Conservation (phyloP, 2,888 invertebrate genomes). For the Amphimallon solstitiale region DNA sequence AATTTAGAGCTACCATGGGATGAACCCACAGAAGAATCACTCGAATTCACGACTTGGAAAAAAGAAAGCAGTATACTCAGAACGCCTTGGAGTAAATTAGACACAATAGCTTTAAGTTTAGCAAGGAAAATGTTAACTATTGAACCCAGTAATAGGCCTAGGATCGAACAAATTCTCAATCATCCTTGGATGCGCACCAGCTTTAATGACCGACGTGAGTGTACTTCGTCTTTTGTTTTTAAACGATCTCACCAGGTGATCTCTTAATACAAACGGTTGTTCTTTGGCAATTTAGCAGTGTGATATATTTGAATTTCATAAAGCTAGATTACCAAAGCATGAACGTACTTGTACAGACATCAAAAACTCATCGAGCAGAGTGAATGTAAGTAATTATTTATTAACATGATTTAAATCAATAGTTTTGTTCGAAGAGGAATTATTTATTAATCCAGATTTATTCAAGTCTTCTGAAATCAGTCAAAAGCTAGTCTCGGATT, state of each 20-base stretch:
- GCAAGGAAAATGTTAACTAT: slow-evolving; percentile 80
- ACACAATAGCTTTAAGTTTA: slow-evolving; percentile 78
- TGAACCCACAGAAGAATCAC: slow-evolving; percentile 76
- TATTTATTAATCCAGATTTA: too few relatives aligned
- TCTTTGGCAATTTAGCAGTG: slow-evolving; percentile 93
- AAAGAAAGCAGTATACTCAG: slow-evolving; percentile 72
- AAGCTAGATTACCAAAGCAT: slow-evolving; percentile 97
- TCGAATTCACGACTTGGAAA: slow-evolving; percentile 81
- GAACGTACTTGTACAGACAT: slow-evolving; percentile 59
- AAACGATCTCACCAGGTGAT: background rate
- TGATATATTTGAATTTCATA: slow-evolving; percentile 81
- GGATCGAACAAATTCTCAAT: slow-evolving; percentile 73
- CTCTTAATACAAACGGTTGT: slow-evolving; percentile 65
- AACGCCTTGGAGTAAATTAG: slow-evolving; percentile 85
- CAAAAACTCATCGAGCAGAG: background rate
- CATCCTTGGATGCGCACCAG: slow-evolving; percentile 79
- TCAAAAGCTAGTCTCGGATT: too few relatives aligned
- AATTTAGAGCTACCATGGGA: slow-evolving; percentile 93
- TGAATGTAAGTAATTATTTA: background rate
- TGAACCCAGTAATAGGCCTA: slow-evolving; percentile 72
- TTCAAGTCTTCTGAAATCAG: too few relatives aligned
- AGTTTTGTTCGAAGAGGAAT: too few relatives aligned
- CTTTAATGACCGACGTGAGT: slow-evolving; percentile 63
- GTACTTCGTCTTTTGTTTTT: background rate
- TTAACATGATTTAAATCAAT: too few relatives aligned